Percentiles rank a stretch among this genome's conserved stretches.
These are phyloP conservation scores for Cosmopolites sordidus DNA, from an alignment of 2,888 invertebrate genomes.

Conservation along the genomic window DNA sequence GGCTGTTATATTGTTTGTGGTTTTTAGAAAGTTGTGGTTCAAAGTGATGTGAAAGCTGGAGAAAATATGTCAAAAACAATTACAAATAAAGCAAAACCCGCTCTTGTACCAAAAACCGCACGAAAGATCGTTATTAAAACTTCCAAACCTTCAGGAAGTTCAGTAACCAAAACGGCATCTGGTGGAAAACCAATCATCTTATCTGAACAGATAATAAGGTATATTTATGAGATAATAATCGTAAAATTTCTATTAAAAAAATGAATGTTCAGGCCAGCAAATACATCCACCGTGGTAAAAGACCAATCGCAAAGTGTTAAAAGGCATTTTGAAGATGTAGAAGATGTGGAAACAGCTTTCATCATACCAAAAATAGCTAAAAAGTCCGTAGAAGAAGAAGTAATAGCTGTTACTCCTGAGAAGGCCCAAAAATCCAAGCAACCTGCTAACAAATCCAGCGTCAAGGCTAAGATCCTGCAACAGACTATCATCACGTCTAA, in stretches of 20 bases:
- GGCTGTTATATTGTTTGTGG: too few species aligned
- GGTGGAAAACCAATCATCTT: constrained; percentile 42
- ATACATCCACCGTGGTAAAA: constrained; percentile 5
- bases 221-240: background rate
- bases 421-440: constrained; percentile 18
- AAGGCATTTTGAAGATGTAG: constrained; percentile 41
- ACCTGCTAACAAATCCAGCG: constrained; percentile 9
- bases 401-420: constrained; percentile 5
- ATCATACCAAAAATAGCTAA: constrained; percentile 38
- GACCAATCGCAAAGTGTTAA: constrained; percentile 20
- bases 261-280: constrained; percentile 15
- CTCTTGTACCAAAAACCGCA: constrained; percentile 20
- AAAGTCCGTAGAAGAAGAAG: constrained; percentile 18
- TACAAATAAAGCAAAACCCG: constrained; percentile 13
- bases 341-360: constrained; percentile 45
- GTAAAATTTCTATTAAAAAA: background rate
- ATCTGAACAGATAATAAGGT: constrained; percentile 44
- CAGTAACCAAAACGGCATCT: background rate
- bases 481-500: constrained; percentile 48
- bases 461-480: constrained; percentile 45
- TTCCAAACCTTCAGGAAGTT: background rate
- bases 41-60: constrained; percentile 17
- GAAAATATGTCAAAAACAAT: constrained; percentile 12
- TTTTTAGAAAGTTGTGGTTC: constrained; percentile 15
- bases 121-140: constrained; percentile 24